phyloP scores from a whole-genome alignment of 1,140 invertebrate genomes.

The Idris sp. region DNA sequence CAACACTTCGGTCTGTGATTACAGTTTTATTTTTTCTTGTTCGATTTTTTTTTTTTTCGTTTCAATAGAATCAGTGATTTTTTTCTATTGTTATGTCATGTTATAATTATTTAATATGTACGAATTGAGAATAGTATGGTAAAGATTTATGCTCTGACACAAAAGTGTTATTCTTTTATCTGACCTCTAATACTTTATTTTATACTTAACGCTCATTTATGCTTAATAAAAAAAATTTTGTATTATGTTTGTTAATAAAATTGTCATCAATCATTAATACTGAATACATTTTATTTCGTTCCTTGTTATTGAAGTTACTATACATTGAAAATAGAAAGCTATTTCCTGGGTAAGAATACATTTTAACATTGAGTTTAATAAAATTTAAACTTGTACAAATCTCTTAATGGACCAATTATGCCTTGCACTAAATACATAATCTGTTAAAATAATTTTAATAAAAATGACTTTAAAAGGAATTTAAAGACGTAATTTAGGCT shows the following conservation, averaged over 20 bases:
- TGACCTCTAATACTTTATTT: constrained; percentile 26
- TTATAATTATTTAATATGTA: constrained; percentile 50
- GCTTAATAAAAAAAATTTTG: constrained; percentile 26
- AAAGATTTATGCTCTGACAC: constrained; percentile 29
- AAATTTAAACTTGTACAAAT: no score
- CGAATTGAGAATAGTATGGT: constrained; percentile 22
- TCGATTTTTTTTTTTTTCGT: constrained; percentile 17
- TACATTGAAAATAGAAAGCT: no score
- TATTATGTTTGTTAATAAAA: constrained; percentile 46
- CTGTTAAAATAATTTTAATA: no score
- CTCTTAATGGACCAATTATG: no score
- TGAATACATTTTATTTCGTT: no score
- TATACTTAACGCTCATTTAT: constrained; percentile 21
- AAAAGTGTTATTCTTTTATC: constrained; percentile 22
- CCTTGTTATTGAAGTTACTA: no score
- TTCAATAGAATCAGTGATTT: constrained; percentile 13
- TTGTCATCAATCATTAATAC: constrained; percentile 6
- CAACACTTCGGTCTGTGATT: constrained; percentile 47
- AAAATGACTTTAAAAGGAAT: no score
- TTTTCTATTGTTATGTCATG: constrained; percentile 32
- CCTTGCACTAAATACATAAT: no score
- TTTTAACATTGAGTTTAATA: no score
- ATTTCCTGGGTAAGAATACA: no score
- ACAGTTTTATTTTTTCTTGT: constrained; percentile 11
- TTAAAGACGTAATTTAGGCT: no score